Evolutionary conservation across 2,888 invertebrate genomes (phyloP).

Genomic region (Heteropelma amictum): DNA sequence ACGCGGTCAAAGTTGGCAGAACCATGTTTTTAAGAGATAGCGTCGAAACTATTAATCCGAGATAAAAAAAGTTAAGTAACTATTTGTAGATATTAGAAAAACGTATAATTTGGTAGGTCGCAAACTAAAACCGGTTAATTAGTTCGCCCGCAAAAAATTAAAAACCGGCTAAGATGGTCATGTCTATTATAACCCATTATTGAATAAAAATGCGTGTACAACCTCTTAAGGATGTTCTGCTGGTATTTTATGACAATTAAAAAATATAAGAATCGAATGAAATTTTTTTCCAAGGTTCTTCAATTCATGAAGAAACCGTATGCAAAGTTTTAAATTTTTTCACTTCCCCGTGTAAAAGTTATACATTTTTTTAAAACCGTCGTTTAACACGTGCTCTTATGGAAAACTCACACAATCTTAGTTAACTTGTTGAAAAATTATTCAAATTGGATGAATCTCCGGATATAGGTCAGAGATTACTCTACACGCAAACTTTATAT

Average conservation of each 20-base stretch:
- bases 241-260: conserved; percentile 7
- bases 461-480: neutral
- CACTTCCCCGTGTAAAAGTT: neutral
- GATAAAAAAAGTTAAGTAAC: too few relatives aligned
- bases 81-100: too few relatives aligned
- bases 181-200: too few relatives aligned
- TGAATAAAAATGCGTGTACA: too few relatives aligned
- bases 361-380: conserved; percentile 14
- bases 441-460: neutral
- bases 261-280: conserved; percentile 21
- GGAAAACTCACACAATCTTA: conserved; percentile 7
- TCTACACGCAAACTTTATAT: neutral
- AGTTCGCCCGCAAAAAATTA: too few relatives aligned
- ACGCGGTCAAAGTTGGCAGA: too few relatives aligned
- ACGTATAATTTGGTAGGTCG: too few relatives aligned
- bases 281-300: conserved; percentile 25
- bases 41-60: too few relatives aligned
- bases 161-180: too few relatives aligned
- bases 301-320: conserved; percentile 1
- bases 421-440: conserved; percentile 10
- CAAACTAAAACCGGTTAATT: too few relatives aligned
- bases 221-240: conserved; percentile 21
- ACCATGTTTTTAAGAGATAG: too few relatives aligned
- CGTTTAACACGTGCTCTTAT: conserved; percentile 3
- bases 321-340: neutral